Conservation (phyloP, 2,113 vertebrate species). For the Caranx ignobilis region DNA sequence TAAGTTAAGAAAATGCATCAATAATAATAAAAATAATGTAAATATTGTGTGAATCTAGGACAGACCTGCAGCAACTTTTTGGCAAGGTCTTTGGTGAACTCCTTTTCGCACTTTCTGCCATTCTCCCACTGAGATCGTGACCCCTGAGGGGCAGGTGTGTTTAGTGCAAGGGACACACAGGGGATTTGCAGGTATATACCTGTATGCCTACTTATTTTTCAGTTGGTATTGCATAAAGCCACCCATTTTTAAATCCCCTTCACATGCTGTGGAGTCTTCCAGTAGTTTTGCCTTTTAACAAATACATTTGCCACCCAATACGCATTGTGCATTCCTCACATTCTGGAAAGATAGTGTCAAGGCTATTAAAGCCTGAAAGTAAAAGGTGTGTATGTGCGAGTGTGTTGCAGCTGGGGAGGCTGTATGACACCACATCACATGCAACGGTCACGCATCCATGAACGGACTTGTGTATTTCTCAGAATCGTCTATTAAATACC, state of each 20-base stretch:
- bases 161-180: too few species aligned
- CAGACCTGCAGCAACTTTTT: not conserved
- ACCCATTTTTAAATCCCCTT: too few species aligned
- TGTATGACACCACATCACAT: conserved; percentile 56
- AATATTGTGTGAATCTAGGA: not conserved
- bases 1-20: not conserved
- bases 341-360: conserved; percentile 73
- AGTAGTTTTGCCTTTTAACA: conserved; percentile 45
- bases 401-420: conserved; percentile 46
- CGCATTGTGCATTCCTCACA: conserved; percentile 66
- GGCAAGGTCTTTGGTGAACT: not conserved
- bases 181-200: too few species aligned
- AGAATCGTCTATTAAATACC: conserved; percentile 46
- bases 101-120: not conserved
- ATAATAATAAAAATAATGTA: not conserved
- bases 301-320: conserved; percentile 36
- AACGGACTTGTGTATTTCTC: conserved; percentile 39
- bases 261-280: conserved; percentile 28
- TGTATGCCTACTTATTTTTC: too few species aligned
- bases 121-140: conserved; percentile 35
- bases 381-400: conserved; percentile 19
- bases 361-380: conserved; percentile 65
- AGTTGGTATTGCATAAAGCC: too few species aligned
- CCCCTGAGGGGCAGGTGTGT: not conserved
- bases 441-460: conserved; percentile 30